Percentiles rank a stretch among this genome's conserved stretches.
Evolutionary conservation across 2,797 vertebrate genomes (phyloP).

Genomic region (Darevskia mixta): DNA sequence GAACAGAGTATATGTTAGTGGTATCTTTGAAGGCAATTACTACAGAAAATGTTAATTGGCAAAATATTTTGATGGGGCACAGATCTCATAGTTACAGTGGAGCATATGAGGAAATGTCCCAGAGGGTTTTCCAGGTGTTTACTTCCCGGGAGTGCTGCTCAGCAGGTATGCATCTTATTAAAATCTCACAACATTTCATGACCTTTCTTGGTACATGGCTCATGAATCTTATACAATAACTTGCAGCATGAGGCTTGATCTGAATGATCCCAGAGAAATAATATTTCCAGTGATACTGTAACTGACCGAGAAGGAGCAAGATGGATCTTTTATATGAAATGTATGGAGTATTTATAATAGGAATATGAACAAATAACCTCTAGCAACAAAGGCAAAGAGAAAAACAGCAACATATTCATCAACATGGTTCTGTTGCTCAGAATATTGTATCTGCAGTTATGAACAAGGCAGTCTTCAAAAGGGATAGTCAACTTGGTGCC

Average conservation of each 20-base stretch:
- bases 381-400: background rate
- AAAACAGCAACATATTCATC: background rate
- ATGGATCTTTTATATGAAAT: slow-evolving; percentile 1
- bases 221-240: slow-evolving; percentile 53
- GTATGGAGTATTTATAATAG: too few relatives aligned
- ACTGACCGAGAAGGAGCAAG: slow-evolving; percentile 37
- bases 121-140: background rate
- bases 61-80: background rate
- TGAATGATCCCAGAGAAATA: slow-evolving; percentile 53
- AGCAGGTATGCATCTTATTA: slow-evolving; percentile 35
- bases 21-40: background rate
- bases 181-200: slow-evolving; percentile 52
- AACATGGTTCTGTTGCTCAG: background rate
- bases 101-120: background rate
- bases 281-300: slow-evolving; percentile 34
- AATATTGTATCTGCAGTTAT: background rate
- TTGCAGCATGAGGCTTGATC: slow-evolving; percentile 63
- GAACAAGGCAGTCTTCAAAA: background rate
- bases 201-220: slow-evolving; percentile 61
- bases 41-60: background rate
- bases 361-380: background rate
- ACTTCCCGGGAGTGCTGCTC: slow-evolving; percentile 9
- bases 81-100: background rate
- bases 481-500: too few relatives aligned
- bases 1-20: background rate